A percentile compares a stretch with the other conserved stretches of the same genome.
These are phyloP conservation scores for Apodemia hepburni DNA, from an alignment of 2,888 invertebrate species.

Conservation along the genomic window DNA sequence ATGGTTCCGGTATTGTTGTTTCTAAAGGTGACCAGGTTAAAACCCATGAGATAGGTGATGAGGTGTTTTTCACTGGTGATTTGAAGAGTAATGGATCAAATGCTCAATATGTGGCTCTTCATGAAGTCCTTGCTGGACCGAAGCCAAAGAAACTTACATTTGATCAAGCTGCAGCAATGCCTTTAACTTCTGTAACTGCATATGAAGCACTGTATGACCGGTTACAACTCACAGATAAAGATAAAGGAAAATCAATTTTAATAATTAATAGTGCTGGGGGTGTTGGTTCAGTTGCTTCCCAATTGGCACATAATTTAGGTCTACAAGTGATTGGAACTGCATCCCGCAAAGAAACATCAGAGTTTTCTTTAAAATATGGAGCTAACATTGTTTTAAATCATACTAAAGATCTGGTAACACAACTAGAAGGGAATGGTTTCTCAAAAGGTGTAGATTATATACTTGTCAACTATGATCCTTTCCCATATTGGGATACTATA, in stretches of 20 bases:
- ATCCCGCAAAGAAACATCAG: conserved; percentile 52
- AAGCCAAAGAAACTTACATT: conserved; percentile 61
- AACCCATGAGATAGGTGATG: conserved; percentile 54
- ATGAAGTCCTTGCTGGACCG: conserved; percentile 51
- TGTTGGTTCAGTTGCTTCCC: conserved; percentile 63
- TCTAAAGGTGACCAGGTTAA: conserved; percentile 49
- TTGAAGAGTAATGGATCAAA: conserved; percentile 56
- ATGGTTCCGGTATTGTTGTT: conserved; percentile 61
- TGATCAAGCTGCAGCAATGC: conserved; percentile 69
- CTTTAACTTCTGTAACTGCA: conserved; percentile 57
- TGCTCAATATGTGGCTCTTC: conserved; percentile 57
- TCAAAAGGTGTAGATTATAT: conserved; percentile 59
- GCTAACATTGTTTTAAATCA: conserved; percentile 60
- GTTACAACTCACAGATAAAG: conserved; percentile 53
- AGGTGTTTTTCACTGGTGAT: conserved; percentile 64
- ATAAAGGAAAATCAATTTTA: conserved; percentile 56
- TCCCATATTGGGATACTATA: conserved; percentile 62
- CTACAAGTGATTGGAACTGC: conserved; percentile 66
- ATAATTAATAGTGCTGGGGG: conserved; percentile 69
- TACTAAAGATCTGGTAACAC: conserved; percentile 49
- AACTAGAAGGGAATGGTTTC: conserved; percentile 51
- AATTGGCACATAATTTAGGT: conserved; percentile 56
- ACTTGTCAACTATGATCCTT: conserved; percentile 64
- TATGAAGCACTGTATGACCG: conserved; percentile 60
- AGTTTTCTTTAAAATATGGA: conserved; percentile 50